Percentiles rank a stretch among this genome's conserved stretches.
phyloP scores from a whole-genome alignment of 2,888 invertebrate genomes.

The Thumatha senex region DNA sequence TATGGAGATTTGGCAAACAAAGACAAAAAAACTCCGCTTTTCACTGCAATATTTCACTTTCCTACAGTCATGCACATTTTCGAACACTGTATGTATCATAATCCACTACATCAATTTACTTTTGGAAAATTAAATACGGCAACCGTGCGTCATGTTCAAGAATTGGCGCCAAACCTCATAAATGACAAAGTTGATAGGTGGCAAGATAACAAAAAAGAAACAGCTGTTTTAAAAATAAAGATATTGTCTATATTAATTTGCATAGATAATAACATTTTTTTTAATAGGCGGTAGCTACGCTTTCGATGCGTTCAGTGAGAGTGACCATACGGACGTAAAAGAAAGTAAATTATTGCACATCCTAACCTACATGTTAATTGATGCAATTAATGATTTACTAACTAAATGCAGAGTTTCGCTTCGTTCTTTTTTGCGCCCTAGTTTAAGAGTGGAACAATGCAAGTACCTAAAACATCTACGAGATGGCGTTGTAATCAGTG shows the following conservation, averaged over 20 bases:
- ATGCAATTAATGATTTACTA: not conserved
- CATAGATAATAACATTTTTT: not conserved
- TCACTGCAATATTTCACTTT: too few species aligned
- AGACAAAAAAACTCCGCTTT: too few species aligned
- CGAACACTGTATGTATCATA: too few species aligned
- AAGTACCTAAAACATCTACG: too few species aligned
- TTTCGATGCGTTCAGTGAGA: not conserved
- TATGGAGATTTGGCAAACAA: too few species aligned
- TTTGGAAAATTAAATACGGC: too few species aligned
- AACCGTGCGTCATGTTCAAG: too few species aligned
- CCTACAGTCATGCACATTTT: too few species aligned
- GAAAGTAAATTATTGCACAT: not conserved
- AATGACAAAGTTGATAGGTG: not conserved
- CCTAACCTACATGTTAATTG: conserved; percentile 1
- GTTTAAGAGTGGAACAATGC: not conserved
- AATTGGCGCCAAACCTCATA: too few species aligned
- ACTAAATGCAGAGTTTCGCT: too few species aligned
- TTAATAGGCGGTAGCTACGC: not conserved
- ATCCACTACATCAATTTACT: too few species aligned
- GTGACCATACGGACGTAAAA: not conserved
- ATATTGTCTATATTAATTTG: not conserved
- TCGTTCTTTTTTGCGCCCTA: not conserved
- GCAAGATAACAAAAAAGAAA: not conserved
- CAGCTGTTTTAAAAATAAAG: not conserved
- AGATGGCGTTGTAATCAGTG: too few species aligned